Evolutionary conservation across 2,888 invertebrate genomes (phyloP), one percentile per base, ranked within the genome.

Genomic region (Schizotus pectinicornis): DNA sequence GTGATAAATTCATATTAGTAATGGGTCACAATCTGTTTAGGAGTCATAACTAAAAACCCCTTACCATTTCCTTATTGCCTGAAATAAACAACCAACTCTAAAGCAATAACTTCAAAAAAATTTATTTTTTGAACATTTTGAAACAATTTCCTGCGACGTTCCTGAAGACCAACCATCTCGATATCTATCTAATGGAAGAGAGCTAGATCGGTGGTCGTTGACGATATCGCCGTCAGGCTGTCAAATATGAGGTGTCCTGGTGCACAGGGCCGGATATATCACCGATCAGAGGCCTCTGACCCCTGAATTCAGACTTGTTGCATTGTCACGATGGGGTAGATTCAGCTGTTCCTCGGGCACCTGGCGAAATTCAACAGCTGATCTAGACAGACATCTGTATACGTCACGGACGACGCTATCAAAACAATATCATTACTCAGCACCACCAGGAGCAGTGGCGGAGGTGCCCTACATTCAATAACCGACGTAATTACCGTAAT

Each of bases 301-400:
- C 65, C 65, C 60, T 13, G 55, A 48, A 61, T 56, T 62, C 63
- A 59, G 59, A 68, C 68, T 68, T 68, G 68, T 68, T 68, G 68
- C 68, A 59, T 64, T 64, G 65, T 68, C 64, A 68, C 63, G 64
- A 59, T 62, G 62, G 62, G 63, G 64, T 58, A 56, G 57, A 54
- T 64, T 64, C 66, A 66, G 66, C 66, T 66, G 66, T 66, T 65
- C 54, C 61, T 56, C 22, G 22, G 5, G 22, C 22, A 22, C 22
- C 71, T 69, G 70, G 68, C 53, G 63, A 56, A 61, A 62, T 64
- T 65, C 65, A 67, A 69, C 71, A 71, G 68, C 71, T 69, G 69
- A 69, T 67, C 67, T 63, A 62, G 62, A 63, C 65, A 62, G 61
- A 68, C 68, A 69, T 66, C 66, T 66, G 67, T 64, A 61, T 61